These are phyloP conservation scores for Syngnathoides biaculeatus DNA, from an alignment of 2,113 vertebrate species.

Conservation along the genomic window DNA sequence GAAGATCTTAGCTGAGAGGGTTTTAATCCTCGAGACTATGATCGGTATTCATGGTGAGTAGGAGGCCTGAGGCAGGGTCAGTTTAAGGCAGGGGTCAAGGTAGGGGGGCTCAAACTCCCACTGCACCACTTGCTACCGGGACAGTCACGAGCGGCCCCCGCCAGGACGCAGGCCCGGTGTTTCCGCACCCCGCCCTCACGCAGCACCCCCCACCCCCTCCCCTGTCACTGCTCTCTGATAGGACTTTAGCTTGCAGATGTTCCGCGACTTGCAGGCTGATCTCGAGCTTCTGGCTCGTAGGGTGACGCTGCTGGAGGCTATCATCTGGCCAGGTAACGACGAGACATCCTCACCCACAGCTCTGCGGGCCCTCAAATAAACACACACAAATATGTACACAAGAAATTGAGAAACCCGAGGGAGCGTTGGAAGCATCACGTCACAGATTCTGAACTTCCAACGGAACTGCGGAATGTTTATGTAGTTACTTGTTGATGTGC, in stretches of 20 bases:
- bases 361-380: slow-evolving; percentile 18
- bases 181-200: slow-evolving; percentile 59
- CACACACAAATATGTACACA: slow-evolving; percentile 2
- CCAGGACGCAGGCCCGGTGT: slow-evolving; percentile 56
- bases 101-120: slow-evolving; percentile 36
- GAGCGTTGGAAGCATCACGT: slow-evolving; percentile 11
- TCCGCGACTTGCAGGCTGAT: slow-evolving; percentile 92
- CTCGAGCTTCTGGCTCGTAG: slow-evolving; percentile 98
- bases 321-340: slow-evolving; percentile 98
- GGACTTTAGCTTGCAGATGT: slow-evolving; percentile 97
- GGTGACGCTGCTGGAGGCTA: slow-evolving; percentile 98
- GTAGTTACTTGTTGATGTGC: slow-evolving; percentile 11
- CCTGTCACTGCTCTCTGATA: slow-evolving; percentile 89
- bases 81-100: slow-evolving; percentile 68
- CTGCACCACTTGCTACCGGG: slow-evolving; percentile 34
- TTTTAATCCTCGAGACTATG: slow-evolving; percentile 99
- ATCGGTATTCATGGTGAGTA: slow-evolving; percentile 99
- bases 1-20: slow-evolving; percentile 99
- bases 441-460: slow-evolving; percentile 18
- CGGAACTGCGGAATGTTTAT: slow-evolving; percentile 27
- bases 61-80: slow-evolving; percentile 74
- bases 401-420: slow-evolving; percentile 16
- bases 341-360: slow-evolving; percentile 53
- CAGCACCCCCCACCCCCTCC: slow-evolving; percentile 25
- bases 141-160: slow-evolving; percentile 58